Evolutionary conservation across 2,888 invertebrate species (phyloP), one percentile per base, ranked within the genome.

Genomic region (Cylindroiulus punctatus): DNA sequence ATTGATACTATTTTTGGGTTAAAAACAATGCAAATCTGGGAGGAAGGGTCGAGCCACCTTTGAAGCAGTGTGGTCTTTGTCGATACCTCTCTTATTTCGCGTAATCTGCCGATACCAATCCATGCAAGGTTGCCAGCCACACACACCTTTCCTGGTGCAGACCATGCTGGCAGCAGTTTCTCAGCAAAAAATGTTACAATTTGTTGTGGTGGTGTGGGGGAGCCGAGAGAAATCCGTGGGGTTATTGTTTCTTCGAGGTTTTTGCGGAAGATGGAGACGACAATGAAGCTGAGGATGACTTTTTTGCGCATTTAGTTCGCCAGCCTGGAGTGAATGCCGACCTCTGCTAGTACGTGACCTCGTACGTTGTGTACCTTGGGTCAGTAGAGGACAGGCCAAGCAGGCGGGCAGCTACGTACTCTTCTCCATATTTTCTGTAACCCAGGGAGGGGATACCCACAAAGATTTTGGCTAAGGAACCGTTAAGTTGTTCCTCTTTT

Each of bases 311-410:
- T 40, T 44, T 84, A 44, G 84, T 84, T 84, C 47, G 84, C 84
- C 84, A 84, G 84, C 84, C 84, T 52, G 84, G 84, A 84, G 84
- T 84, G 84, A 52, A 84, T 84, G 84, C 47, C 84, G 86, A 86
- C 86, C 86, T 86, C 86, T 86, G 84, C 30, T 84, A 84, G 84
- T 82, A 82, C 84, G 86, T 86, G 86, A 86, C 86, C 86, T 86
- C 86, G 32, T 86, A 57, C 81, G 81, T 86, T 36, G 52, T 65
- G 65, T 57, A 65, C 57, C 65, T 81, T 86, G 86, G 86, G 86
- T 86, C 86, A 86, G 86, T 86, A 57, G 86, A 86, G 86, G 86
- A 86, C 86, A 86, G 86, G 86, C 86, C 86, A 86, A 86, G 65
- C 44, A 85, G 85, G 85, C 85, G 65, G 65, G 65, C 65, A 65